Conservation (phyloP, 2,797 vertebrate species). For the Busarellus nigricollis region DNA sequence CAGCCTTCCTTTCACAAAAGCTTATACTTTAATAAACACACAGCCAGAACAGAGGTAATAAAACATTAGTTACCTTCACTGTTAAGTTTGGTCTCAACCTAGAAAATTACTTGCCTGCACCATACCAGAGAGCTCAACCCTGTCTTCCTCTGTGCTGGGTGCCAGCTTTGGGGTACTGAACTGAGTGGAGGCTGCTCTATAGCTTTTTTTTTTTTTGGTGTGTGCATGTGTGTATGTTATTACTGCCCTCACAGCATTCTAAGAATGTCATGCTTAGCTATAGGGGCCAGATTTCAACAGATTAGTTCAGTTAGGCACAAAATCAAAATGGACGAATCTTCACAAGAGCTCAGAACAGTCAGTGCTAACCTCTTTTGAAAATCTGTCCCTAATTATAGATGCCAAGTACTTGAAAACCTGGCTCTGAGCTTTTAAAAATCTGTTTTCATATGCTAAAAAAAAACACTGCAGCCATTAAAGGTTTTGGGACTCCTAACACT, state of each 20-base stretch:
- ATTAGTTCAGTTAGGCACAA: slow-evolving; percentile 4
- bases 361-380: slow-evolving; percentile 24
- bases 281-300: background rate
- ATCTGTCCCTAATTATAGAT: background rate
- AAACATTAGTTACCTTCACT: background rate
- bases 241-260: background rate
- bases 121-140: background rate
- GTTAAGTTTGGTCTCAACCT: background rate
- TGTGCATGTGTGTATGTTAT: background rate
- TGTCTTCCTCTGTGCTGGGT: background rate
- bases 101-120: background rate
- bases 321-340: slow-evolving; percentile 40
- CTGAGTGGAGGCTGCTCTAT: background rate
- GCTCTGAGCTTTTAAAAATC: background rate
- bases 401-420: slow-evolving; percentile 29
- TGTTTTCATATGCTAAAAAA: background rate
- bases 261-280: background rate
- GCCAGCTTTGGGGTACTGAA: background rate
- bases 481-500: background rate
- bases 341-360: slow-evolving; percentile 7
- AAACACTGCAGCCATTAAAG: background rate
- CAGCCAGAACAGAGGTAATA: background rate
- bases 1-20: background rate
- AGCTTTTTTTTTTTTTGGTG: background rate
- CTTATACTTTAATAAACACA: background rate